Evolutionary conservation across 2,113 vertebrate genomes (phyloP), one percentile per base, ranked within the genome.

Genomic region (Corythornis madagascariensis): DNA sequence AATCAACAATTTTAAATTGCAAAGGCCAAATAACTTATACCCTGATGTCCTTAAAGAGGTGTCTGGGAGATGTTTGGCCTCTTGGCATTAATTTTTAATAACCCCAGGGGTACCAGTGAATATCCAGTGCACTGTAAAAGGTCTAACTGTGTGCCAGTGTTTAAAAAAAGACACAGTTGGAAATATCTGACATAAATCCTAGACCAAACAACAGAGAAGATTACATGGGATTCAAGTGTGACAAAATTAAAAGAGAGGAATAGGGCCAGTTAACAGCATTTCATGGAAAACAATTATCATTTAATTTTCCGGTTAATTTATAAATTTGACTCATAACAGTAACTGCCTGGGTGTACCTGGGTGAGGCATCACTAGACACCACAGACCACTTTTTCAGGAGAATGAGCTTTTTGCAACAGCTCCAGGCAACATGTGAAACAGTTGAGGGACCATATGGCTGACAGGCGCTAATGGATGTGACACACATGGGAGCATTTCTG

Each of bases 1-100:
- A 56, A 90, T 84, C 93, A 93, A 71, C 28, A 85, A 75, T 71
- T 89, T 82, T 64, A 87, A 89, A 87, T 89, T 85, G 73, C 61
- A 67, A 95, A 66, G 47, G 73, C 55, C 40, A 56, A 47, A 91
- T 83, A 91, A 80, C 60, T 77, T 74, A 57, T 25, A 86, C 50
- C 52, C 74, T 42, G 33, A 78, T 84, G 56, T 85, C 47, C 33
- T 93, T 83, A 60, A 82, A 83, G 71, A 82, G 28, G 48, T 76
- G 71, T 61, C 63, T 86, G 66, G 61, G 66, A 82, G 61, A 81
- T 53, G 57, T 92, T 92, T 83, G 22, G 20, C 25, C 83, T 82
- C 31, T 38, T 90, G 63, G 38, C 55, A 79, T 84, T 81, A 21
- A 79, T 79, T 92, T 89, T 93, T 83, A 94, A 89, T 66, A 90